These are phyloP conservation scores for Torymus tubicola DNA, from an alignment of 2,888 invertebrate species.

Conservation along the genomic window DNA sequence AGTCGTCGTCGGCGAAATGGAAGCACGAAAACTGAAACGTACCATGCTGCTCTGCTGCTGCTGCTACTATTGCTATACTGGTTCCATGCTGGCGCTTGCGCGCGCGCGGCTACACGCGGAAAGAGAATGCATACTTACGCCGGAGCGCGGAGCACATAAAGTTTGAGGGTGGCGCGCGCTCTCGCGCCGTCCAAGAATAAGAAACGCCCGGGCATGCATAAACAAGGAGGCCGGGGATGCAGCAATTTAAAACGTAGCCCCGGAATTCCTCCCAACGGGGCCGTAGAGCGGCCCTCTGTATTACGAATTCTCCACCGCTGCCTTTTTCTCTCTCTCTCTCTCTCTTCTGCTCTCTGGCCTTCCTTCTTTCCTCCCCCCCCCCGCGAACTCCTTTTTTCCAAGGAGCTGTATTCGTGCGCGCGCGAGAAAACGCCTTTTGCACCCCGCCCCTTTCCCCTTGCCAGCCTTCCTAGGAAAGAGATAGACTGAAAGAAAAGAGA, in stretches of 20 bases:
- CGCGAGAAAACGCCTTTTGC: not conserved
- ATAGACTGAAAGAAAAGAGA: too few species aligned
- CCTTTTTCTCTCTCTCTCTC: slow-evolving; percentile 56
- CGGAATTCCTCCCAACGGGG: slow-evolving; percentile 76
- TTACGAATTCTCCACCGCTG: slow-evolving; percentile 74
- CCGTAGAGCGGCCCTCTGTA: slow-evolving; percentile 76
- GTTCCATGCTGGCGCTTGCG: too few species aligned
- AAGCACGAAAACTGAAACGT: slow-evolving; percentile 67
- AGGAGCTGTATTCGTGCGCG: not conserved
- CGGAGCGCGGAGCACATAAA: slow-evolving; percentile 74
- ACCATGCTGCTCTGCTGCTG: slow-evolving; percentile 63
- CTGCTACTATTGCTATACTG: too few species aligned
- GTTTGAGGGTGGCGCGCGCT: slow-evolving; percentile 66
- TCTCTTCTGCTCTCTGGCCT: slow-evolving; percentile 34
- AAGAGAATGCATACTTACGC: slow-evolving; percentile 74
- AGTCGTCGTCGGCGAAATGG: slow-evolving; percentile 37
- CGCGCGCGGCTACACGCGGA: slow-evolving; percentile 58
- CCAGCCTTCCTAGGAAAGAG: not conserved
- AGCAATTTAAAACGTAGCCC: slow-evolving; percentile 77
- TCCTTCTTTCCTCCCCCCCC: slow-evolving; percentile 2
- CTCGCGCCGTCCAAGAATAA: slow-evolving; percentile 75
- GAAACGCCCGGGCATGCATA: slow-evolving; percentile 76
- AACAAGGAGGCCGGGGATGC: slow-evolving; percentile 76
- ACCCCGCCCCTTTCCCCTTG: not conserved
- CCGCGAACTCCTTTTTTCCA: slow-evolving; percentile 10